Base-by-base conservation (phyloP, 2,888 invertebrate genomes). In the Mylabris sibirica region DNA sequence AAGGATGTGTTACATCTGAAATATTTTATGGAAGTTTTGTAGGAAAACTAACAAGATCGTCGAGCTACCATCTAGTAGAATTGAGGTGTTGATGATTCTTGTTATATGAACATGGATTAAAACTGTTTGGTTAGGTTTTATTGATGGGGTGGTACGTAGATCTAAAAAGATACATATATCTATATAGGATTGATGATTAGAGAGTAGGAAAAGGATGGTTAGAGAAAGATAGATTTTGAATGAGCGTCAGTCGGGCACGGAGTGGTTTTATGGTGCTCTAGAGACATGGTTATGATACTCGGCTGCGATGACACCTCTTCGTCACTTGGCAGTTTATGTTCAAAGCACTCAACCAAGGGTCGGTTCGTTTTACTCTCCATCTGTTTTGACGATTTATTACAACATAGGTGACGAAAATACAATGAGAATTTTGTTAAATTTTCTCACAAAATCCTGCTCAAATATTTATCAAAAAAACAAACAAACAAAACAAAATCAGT, bases 171-270 rank as follows among this genome's bases (percentile, higher is more conserved):
- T 49, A 49, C 1, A 22, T 9, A 49, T 6, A 22, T 49, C 20
- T 20, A 6, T 44, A 4, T 44, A 49, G 49, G 49, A 49, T 49
- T 64, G 67, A 70, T 70, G 69, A 70, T 68, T 72, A 66, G 64
- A 66, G 63, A 66, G 34, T n/a, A 9, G 26, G 34, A 59, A 70
- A 68, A 71, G 64, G 71, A 69, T 41, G 60, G 67, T 64, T 62
- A 68, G 72, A 72, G 64, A 64, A 68, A 66, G 66, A 68, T 67
- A 73, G 72, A 65, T 66, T 67, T 72, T 78, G 44, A 77, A 78
- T 78, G 78, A 76, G 73, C 75, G 77, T 73, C 78, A 75, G 69
- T 65, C 71, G 78, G 75, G 78, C 77, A 77, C 77, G 78, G 72
- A 77, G 75, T 76, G 73, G 76, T 77, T 79, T 79, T 79, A 79